phyloP scores from a whole-genome alignment of 2,797 vertebrate species.

The Apogon hyalosoma region DNA sequence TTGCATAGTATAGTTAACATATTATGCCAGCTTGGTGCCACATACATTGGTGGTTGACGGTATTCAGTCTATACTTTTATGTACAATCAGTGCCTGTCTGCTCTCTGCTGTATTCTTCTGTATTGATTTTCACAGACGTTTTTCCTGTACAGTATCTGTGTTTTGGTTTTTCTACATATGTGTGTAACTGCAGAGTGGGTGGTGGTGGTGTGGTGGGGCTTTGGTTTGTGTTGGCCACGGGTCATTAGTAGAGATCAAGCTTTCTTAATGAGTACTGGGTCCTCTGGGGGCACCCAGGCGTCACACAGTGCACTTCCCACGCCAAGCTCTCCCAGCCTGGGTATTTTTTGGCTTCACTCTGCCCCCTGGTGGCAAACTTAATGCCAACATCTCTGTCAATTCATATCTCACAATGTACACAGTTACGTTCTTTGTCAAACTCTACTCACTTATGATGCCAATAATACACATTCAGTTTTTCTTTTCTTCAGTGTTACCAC shows the following conservation, averaged over 20 bases:
- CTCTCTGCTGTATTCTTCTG: not conserved
- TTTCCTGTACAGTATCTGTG: conserved; percentile 4
- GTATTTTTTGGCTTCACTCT: conserved; percentile 71
- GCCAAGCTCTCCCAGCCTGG: conserved; percentile 50
- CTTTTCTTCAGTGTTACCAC: not conserved
- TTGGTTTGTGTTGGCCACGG: conserved; percentile 77
- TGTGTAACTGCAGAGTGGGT: conserved; percentile 60
- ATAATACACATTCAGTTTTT: not conserved
- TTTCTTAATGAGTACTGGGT: conserved; percentile 81
- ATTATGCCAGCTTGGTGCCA: no score
- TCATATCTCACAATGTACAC: not conserved
- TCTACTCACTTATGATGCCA: conserved; percentile 3
- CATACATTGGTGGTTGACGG: no score
- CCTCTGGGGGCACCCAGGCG: conserved; percentile 75
- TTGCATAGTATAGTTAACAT: no score
- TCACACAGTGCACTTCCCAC: conserved; percentile 81
- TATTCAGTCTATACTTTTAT: no score
- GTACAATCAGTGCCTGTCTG: no score
- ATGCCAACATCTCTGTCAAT: not conserved
- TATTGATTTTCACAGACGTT: conserved; percentile 23
- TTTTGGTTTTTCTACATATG: conserved; percentile 33
- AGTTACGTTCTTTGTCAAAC: not conserved
- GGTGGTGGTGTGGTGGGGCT: conserved; percentile 52
- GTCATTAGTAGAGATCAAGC: conserved; percentile 81
- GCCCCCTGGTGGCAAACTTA: conserved; percentile 82